Evolutionary conservation across 2,888 invertebrate genomes (phyloP), one percentile per base, ranked within the genome.

Genomic region (Clanis bilineata): DNA sequence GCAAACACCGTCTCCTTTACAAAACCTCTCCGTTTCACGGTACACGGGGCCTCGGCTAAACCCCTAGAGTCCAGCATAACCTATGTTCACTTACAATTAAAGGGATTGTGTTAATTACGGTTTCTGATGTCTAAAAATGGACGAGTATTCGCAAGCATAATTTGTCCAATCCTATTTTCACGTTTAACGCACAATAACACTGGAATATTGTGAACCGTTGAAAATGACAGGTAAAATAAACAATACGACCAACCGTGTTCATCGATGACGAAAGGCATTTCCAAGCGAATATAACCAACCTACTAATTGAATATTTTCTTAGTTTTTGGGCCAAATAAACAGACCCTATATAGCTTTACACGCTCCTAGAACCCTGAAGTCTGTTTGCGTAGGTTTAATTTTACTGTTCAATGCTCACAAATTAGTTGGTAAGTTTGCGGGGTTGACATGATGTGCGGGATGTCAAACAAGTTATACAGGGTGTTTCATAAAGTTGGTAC

Each of bases 391-490:
- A 23, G 23, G 28, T 32, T 9, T 32, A 32, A 18, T 51, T 51
- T 28, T 18, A 51, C 32, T 51, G 28, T 51, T 51, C 10, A 32
- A 32, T 51, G 28, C 28, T 32, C 25, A 32, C 51, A 32, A 47
- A 47, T 25, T 47, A 47, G 47, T 45, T 45, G 22, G 44, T 23
- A 45, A 43, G 43, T 43, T 45, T 43, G 9, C n/a, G n/a, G 6
- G 25, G 3, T 25, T 25, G 25, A 25, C 25, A 25, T 3, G 25
- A 25, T 25, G 25, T 25, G 12, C 45, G 44, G 44, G 22, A 10
- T n/a, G 15, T 5, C 15, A n/a, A 1, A n/a, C 45, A 12, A n/a
- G n/a, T 6, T n/a, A n/a, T n/a, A n/a, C n/a, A n/a, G n/a, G n/a
- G n/a, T n/a, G n/a, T n/a, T n/a, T n/a, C n/a, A n/a, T n/a, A n/a